Base-by-base conservation (phyloP, 2,113 vertebrate species). In the Dasypus novemcinctus region DNA sequence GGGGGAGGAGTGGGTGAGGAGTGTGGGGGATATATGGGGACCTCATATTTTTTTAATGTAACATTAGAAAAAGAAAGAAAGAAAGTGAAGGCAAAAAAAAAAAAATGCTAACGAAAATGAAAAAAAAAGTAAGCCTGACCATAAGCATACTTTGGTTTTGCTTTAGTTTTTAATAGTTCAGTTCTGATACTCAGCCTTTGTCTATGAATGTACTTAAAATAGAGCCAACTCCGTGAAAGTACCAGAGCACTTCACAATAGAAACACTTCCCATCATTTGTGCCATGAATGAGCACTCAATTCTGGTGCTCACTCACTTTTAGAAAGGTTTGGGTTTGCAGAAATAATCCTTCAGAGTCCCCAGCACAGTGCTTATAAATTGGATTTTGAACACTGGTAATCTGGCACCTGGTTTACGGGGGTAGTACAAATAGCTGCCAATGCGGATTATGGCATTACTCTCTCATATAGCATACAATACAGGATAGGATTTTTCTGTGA, bases 101-200 rank as follows among this genome's bases (percentile, higher is more conserved):
- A n/a, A n/a, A n/a, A n/a, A n/a, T n/a, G n/a, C n/a, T n/a, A n/a
- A n/a, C n/a, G n/a, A n/a, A n/a, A n/a, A n/a, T n/a, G n/a, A n/a
- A n/a, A n/a, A n/a, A n/a, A n/a, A n/a, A n/a, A n/a, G n/a, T n/a
- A n/a, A n/a, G n/a, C n/a, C n/a, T 69, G 15, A 43, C 66, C 63
- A 31, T 61, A 69, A 75, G 31, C 20, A 17, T n/a, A 81, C 13
- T 78, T 69, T 81, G 36, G 41, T 41, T 78, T 75, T 80, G 36
- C 25, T 64, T 89, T 93, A 36, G 72, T 52, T 64, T 61, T 84
- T 54, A 61, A 31, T 54, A 86, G 66, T 29, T 91, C 88, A 66
- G 78, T 54, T 31, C 1, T 59, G 46, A 38, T 38, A 36, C 29
- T 87, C 59, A 27, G n/a, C 29, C 41, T 90, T 80, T 59, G 17